Evolutionary conservation across 2,888 invertebrate genomes (phyloP).

Genomic region (Lapara coniferarum): DNA sequence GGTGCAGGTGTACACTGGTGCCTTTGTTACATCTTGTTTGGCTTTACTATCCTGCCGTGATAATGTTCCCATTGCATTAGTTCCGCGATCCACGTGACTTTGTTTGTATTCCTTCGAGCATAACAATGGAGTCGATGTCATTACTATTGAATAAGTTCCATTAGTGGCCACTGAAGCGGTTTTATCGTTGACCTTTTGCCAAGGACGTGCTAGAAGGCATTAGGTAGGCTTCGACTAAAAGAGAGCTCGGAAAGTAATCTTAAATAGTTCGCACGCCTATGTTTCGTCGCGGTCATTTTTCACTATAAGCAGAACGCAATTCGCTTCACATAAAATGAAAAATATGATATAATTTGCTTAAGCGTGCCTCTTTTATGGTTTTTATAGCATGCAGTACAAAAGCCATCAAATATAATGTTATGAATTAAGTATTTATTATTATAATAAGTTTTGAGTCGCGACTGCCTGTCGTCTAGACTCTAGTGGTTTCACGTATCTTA

Average conservation of each 20-base stretch:
- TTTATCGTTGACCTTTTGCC: constrained; percentile 17
- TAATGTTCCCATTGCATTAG: constrained; percentile 13
- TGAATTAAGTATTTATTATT: neutral
- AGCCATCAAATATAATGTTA: neutral
- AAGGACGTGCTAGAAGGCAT: constrained; percentile 11
- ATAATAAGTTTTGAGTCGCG: neutral
- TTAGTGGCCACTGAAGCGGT: neutral
- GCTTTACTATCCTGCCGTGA: constrained; percentile 43
- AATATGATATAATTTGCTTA: no score
- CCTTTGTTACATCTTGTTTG: constrained; percentile 61
- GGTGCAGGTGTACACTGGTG: constrained; percentile 40
- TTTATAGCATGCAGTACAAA: neutral
- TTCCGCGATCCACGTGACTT: constrained; percentile 4
- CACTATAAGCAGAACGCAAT: neutral
- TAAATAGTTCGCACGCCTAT: constrained; percentile 3
- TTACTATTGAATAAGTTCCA: neutral
- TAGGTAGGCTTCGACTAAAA: constrained; percentile 13
- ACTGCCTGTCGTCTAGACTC: neutral
- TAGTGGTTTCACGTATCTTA: neutral
- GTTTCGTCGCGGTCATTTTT: neutral
- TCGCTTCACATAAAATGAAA: no score
- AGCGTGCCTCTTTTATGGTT: no score
- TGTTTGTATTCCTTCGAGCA: constrained; percentile 3
- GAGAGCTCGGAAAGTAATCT: constrained; percentile 3
- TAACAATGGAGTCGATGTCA: neutral